Evolutionary conservation across 2,113 vertebrate genomes (phyloP).

Genomic region (Sylvia atricapilla): DNA sequence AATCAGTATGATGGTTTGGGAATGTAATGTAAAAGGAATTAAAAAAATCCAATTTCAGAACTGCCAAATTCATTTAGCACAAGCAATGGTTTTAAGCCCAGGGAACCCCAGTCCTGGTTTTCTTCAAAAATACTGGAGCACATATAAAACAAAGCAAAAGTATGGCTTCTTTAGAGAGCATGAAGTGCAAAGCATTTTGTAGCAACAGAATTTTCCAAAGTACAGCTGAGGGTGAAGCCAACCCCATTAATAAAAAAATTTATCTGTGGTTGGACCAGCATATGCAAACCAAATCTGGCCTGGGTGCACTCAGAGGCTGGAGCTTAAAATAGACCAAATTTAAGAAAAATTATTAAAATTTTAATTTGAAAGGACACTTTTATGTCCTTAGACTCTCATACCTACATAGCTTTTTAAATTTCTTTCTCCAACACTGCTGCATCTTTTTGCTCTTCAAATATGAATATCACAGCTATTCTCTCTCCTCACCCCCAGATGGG

Average conservation of each 20-base stretch:
- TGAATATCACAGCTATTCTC: neutral
- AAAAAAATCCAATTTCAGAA: slow-evolving; percentile 28
- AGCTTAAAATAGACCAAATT: neutral
- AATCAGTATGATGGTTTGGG: slow-evolving; percentile 6
- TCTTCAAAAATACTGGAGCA: neutral
- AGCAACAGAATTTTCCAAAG: neutral
- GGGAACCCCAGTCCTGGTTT: neutral
- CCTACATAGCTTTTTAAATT: neutral
- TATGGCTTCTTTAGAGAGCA: neutral
- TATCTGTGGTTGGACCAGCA: neutral
- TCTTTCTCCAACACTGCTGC: neutral
- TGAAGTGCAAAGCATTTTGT: neutral
- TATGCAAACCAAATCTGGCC: neutral
- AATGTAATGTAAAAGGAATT: slow-evolving; percentile 37
- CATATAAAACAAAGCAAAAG: neutral
- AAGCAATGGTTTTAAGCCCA: neutral
- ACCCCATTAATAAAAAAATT: neutral
- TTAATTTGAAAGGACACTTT: neutral
- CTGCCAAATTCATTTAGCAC: slow-evolving; percentile 36
- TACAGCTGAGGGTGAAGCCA: neutral
- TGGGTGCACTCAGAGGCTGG: neutral
- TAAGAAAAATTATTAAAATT: neutral
- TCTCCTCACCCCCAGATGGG: neutral
- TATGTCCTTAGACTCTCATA: neutral
- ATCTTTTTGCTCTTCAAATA: neutral